These are phyloP conservation scores for Meriones psammophilus DNA, from an alignment of 2,797 vertebrate genomes.

Conservation along the genomic window DNA sequence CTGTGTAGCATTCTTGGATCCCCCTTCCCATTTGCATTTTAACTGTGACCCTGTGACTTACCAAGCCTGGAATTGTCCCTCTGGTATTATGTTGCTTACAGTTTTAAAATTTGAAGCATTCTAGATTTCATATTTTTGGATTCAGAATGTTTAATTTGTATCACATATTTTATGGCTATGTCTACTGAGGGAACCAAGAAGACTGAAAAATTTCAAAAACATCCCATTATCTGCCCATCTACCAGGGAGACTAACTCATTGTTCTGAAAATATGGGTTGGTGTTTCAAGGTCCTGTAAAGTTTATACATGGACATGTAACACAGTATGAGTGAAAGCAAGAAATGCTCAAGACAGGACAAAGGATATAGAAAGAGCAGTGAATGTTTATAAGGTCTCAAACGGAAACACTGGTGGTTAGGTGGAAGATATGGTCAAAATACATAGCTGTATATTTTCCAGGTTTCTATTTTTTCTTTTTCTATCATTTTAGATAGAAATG, in stretches of 20 bases:
- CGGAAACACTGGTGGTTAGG: constrained; percentile 41
- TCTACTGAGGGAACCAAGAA: neutral
- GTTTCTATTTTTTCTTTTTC: constrained; percentile 50
- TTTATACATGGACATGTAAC: neutral
- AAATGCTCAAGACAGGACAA: constrained; percentile 34
- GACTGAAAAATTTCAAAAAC: neutral
- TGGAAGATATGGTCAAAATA: constrained; percentile 54
- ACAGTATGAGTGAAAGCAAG: constrained; percentile 29
- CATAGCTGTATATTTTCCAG: constrained; percentile 66
- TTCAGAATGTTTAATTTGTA: neutral
- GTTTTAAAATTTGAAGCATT: neutral
- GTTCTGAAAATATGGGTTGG: neutral
- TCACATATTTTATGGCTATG: neutral
- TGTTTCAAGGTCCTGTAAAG: neutral
- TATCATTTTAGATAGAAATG: constrained; percentile 82
- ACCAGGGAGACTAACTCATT: neutral
- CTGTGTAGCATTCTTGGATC: no score
- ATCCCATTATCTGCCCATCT: neutral
- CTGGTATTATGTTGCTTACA: neutral
- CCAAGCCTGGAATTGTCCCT: neutral
- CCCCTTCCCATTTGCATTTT: neutral
- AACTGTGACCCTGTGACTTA: neutral
- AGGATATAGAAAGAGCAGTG: constrained; percentile 4
- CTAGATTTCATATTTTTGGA: neutral
- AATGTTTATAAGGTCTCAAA: constrained; percentile 39